A percentile compares a stretch with the other conserved stretches of the same genome.
Evolutionary conservation across 1,140 invertebrate species (phyloP).

Genomic region (Limonius californicus): DNA sequence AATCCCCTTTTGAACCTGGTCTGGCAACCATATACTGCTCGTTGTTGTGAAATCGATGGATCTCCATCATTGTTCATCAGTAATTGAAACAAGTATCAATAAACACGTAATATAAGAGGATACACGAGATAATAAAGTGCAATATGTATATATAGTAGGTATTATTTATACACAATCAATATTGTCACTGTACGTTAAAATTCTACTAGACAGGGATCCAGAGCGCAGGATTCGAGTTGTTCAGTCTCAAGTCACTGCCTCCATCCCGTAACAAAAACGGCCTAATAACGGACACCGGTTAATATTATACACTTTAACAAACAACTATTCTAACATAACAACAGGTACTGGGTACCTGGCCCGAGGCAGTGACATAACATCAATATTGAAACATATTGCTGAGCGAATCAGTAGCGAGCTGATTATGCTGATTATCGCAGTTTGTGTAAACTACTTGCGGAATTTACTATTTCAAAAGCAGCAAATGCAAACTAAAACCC

Average conservation of each 20-base stretch:
- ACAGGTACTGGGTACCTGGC: constrained; percentile 5
- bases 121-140: constrained; percentile 6
- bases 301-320: constrained; percentile 14
- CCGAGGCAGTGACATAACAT: constrained; percentile 12
- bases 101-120: background rate
- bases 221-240: background rate
- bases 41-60: constrained; percentile 9
- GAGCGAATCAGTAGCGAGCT: background rate
- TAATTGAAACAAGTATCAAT: background rate
- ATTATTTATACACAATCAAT: constrained; percentile 9
- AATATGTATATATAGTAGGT: constrained; percentile 1
- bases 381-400: constrained; percentile 7
- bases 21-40: background rate
- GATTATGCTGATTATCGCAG: background rate
- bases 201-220: background rate
- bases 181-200: constrained; percentile 14
- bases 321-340: constrained; percentile 13
- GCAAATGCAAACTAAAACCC: no score
- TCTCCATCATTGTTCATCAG: background rate
- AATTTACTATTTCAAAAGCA: background rate
- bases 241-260: background rate
- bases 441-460: background rate
- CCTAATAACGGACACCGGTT: constrained; percentile 2
- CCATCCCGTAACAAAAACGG: background rate
- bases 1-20: background rate